A percentile compares a stretch with the other conserved stretches of the same genome.
phyloP scores from a whole-genome alignment of 2,888 invertebrate species.

The Frankliniella fusca region DNA sequence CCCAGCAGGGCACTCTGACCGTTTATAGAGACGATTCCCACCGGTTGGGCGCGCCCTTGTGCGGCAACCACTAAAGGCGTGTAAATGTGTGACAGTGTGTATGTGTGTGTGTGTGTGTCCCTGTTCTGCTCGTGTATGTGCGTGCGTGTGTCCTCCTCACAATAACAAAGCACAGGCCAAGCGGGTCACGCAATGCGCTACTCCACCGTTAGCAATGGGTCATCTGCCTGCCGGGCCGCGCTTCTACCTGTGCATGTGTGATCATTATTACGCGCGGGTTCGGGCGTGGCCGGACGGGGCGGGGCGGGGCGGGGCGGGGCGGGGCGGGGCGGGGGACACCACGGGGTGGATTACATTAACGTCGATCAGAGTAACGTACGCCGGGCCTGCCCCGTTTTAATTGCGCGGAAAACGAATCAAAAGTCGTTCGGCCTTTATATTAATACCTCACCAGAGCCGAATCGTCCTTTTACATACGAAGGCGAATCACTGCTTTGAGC shows the following conservation, averaged over 20 bases:
- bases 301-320: slow-evolving; percentile 14
- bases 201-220: neutral
- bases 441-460: too few species aligned
- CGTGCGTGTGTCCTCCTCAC: neutral
- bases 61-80: neutral
- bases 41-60: neutral
- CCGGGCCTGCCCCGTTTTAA: too few species aligned
- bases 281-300: neutral
- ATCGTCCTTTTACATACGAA: too few species aligned
- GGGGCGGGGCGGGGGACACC: neutral
- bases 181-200: neutral
- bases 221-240: neutral
- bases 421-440: too few species aligned
- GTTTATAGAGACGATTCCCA: slow-evolving; percentile 5
- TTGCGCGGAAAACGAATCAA: too few species aligned
- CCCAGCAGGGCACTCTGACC: too few species aligned
- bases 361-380: neutral
- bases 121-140: neutral
- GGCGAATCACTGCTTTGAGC: too few species aligned
- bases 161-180: neutral
- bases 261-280: slow-evolving; percentile 1
- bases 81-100: neutral
- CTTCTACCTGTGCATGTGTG: slow-evolving; percentile 18
- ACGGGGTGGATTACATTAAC: neutral
- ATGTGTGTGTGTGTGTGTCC: neutral